Base-by-base conservation (phyloP, 1,140 invertebrate genomes). In the Triops longicaudatus region DNA sequence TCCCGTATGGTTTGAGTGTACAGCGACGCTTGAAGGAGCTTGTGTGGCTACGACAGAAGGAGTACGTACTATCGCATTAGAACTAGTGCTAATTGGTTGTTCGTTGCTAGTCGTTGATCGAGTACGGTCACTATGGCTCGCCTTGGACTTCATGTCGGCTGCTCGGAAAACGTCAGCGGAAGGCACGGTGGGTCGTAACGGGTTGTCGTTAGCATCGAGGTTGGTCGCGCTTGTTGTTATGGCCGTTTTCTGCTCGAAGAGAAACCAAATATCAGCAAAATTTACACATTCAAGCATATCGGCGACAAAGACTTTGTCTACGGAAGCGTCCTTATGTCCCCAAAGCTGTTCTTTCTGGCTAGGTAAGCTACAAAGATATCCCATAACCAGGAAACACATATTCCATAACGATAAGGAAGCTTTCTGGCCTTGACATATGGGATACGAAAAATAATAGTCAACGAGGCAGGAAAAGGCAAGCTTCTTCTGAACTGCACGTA, bases 141-240 rank as follows among this genome's bases (percentile, higher is more conserved):
- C 10, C 17, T 63, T 63, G 14, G 50, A 6, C 14, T 17, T 44
- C 43, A 44, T 17, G 22, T 63, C 22, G 14, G 50, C 17, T 17
- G 1, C 50, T 9, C 17, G 3, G 50, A 14, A 63, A 10, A 63
- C 50, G 50, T 22, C 50, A 14, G 10, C 50, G 50, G 50, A 63
- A 63, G 50, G 5, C 9, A 22, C 17, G 6, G 50, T 63, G 50
- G 50, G 10, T 6, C n/a, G 50, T 63, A 63, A 12, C 14, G 50
- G 50, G 50, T 63, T 63, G 50, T 63, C 50, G 22, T 63, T 63
- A 22, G 50, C 50, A 63, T 63, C 50, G 17, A 63, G 50, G 50
- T 63, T 63, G 17, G 50, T 6, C 22, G 50, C 50, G 50, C 50
- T 63, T 63, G 50, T 22, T 22, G 22, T 22, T 63, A 63, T 17